Base-by-base conservation (phyloP, 1,140 invertebrate genomes). In the Callitettix versicolor region DNA sequence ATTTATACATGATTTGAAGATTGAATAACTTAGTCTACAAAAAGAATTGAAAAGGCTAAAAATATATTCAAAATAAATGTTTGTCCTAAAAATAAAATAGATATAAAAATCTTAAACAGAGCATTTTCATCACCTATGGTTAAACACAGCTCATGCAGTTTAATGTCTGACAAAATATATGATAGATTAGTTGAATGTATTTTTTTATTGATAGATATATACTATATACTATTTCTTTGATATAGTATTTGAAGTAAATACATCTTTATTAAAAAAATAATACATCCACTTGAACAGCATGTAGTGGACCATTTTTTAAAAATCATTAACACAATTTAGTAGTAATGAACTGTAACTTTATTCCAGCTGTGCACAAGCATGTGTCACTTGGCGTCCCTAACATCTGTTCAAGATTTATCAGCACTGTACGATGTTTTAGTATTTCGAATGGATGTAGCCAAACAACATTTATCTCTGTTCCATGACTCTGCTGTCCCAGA, bases 401-500 rank as follows among this genome's bases (percentile, higher is more conserved):
- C 21, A 17, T 26, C 21, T 30, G 15, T 51, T 17, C 18, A 30
- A 7, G 48, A 51, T 38, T 20, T 51, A 15, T 34, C 48, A 4
- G 30, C 12, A 7, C 15, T 51, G 48, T 21, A 51, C 17, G 48
- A 51, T 15, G 33, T 51, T 11, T 14, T 38, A 20, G 48, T 51
- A 2, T 51, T 36, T 34, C 48, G 36, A 14, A 12, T 26, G 14
- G 48, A 51, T 17, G 36, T 34, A n/a, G 18, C 36, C 18, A 30
- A 51, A 34, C 48, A 51, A 21, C 48, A 51, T 34, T 9, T 51
- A 7, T 18, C 33, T 38, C 48, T 18, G n/a, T 51, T 51, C 48
- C 30, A 17, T 15, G 14, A 11, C 15, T 3, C 3, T 26, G 21
- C 48, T 11, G 48, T 51, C 2, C 48, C 48, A 6, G 48, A 51